Base-by-base conservation (phyloP, 2,113 vertebrate species). In the Rostratula benghalensis region DNA sequence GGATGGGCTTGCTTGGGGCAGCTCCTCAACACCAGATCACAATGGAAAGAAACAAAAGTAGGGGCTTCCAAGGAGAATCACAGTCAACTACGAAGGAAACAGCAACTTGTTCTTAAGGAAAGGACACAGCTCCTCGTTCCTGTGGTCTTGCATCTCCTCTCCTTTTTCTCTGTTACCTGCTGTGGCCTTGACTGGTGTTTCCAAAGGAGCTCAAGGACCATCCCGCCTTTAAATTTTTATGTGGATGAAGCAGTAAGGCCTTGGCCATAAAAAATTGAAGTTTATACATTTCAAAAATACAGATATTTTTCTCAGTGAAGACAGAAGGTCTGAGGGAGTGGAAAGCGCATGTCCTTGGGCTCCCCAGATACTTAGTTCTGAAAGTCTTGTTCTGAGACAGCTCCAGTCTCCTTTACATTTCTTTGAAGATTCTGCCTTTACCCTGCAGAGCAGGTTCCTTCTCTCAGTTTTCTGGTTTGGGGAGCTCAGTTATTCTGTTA, bases 401-500 rank as follows among this genome's bases (percentile, higher is more conserved):
- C 89, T 81, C 22, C 56, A 10, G 14, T 43, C 76, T 94, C 85
- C 80, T 92, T 79, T 84, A 56, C 87, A 61, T 85, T 69, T 27
- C 87, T 93, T 81, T 95, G 73, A 94, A 93, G 74, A 68, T 45
- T 63, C 51, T 48, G 41, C 22, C 63, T 64, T 75, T 21, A 92
- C 59, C 89, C 86, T 79, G 81, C 77, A 73, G 80, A 92, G 83
- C 90, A 89, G 67, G 87, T 93, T 96, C 95, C 69, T 78, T 37
- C 86, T 53, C 75, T 56, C 87, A 96, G 73, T 37, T 21, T 74
- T 63, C 57, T 83, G 84, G 57, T 57, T 53, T 76, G 85, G 85
- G 77, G 57, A 91, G 77, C 83, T 53, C 56, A 87, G 76, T 37
- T 63, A 13, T 2, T 56, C 75, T 71, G 39, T 53, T 78, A 67